Evolutionary conservation across 2,113 vertebrate species (phyloP).

Genomic region (Anhinga rufa): DNA sequence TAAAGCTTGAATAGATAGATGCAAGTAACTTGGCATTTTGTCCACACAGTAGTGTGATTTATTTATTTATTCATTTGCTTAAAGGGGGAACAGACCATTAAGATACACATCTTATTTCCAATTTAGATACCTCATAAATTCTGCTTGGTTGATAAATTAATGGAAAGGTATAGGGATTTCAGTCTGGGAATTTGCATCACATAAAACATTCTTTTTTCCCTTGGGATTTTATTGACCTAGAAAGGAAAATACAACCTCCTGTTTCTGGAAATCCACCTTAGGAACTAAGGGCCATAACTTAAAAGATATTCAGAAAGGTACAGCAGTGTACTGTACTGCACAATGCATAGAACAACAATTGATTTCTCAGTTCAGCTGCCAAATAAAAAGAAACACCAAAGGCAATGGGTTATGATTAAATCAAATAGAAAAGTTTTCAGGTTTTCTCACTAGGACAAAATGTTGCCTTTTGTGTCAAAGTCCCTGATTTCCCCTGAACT

Average conservation of each 20-base stretch:
- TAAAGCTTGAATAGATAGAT: neutral
- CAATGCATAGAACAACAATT: neutral
- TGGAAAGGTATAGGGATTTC: neutral
- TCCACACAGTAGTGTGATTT: neutral
- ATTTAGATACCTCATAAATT: conserved; percentile 29
- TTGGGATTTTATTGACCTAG: neutral
- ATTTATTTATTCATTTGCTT: conserved; percentile 25
- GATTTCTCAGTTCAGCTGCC: neutral
- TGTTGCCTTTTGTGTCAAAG: neutral
- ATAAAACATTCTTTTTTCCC: neutral
- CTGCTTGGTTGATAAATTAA: neutral
- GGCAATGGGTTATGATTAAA: neutral
- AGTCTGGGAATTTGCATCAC: neutral
- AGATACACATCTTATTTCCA: conserved; percentile 15
- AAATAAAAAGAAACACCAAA: neutral
- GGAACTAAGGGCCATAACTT: neutral
- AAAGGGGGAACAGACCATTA: neutral
- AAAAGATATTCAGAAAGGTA: neutral
- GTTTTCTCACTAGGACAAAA: neutral
- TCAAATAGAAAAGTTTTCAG: neutral
- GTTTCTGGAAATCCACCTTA: neutral
- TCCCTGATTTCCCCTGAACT: neutral
- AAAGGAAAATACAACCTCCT: neutral
- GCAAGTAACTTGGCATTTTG: conserved; percentile 13
- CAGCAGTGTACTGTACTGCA: neutral